Evolutionary conservation across 2,888 invertebrate species (phyloP), one percentile per base, ranked within the genome.

Genomic region (Labia minor): DNA sequence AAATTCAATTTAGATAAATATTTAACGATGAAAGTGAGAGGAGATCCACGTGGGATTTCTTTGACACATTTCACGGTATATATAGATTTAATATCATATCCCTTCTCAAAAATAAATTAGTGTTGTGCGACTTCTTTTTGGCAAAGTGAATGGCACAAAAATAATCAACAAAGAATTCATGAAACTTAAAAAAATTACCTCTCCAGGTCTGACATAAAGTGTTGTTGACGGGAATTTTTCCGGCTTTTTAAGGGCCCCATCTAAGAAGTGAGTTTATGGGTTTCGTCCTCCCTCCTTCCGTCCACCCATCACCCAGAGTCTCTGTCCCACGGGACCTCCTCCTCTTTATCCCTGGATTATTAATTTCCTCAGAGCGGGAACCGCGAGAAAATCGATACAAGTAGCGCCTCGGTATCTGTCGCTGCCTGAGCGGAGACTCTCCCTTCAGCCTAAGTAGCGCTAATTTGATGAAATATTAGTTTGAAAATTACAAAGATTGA

Each of bases 141-240:
- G 26, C 4, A 26, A 26, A 26, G 8, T 8, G 26, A 8, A 8
- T 6, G 8, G 4, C 14, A 8, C 14, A 2, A 16, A 49, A 16
- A 49, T 49, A 49, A 49, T 49, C 49, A 49, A 11, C 49, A 49
- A 49, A 49, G 49, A 49, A 49, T 49, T 49, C 49, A 49, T 49
- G 49, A 49, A 49, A 49, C 16, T 49, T 49, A 49, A 49, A 49
- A 49, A 49, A 49, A 49, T n/a, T 49, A 49, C n/a, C 49, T 49
- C 16, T 26, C 26, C 26, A 26, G 4, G 26, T 3, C 26, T 49
- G 49, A 49, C 49, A 49, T 49, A 49, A 49, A 49, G 49, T 49
- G 49, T 49, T 49, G 49, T 49, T 49, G 49, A 49, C 49, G 49
- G 49, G 49, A 49, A 49, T 49, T 49, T 49, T 49, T 49, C 49